phyloP scores from a whole-genome alignment of 92 coral and sea anemone species.

The Plumapathes pennacea region DNA sequence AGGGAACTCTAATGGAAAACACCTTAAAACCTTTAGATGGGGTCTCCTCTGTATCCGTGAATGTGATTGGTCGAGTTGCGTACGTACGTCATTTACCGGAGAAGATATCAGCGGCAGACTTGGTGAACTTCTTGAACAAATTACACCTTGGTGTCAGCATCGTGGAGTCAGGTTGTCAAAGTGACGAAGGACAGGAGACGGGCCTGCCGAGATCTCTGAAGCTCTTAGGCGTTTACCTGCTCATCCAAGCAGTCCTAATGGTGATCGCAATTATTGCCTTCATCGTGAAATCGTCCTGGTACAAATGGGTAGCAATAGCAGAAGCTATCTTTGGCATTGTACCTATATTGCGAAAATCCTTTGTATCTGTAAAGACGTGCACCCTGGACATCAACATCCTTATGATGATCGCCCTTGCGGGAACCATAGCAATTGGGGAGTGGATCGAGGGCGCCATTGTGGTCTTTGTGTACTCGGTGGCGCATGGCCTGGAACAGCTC shows the following conservation, averaged over 20 bases:
- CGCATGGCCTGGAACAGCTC: slow-evolving; percentile 73
- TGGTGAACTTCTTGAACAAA: slow-evolving; percentile 71
- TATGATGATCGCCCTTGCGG: slow-evolving; percentile 85
- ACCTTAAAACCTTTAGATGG: slow-evolving; percentile 70
- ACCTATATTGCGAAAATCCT: slow-evolving; percentile 73
- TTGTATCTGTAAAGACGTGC: slow-evolving; percentile 59
- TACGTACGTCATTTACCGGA: slow-evolving; percentile 89
- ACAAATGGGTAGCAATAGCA: slow-evolving; percentile 84
- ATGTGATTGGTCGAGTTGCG: slow-evolving; percentile 94
- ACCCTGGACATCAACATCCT: slow-evolving; percentile 77
- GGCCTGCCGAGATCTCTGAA: slow-evolving; percentile 58
- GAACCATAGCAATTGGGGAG: slow-evolving; percentile 80
- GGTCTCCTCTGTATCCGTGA: slow-evolving; percentile 77
- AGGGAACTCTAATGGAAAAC: slow-evolving; percentile 76
- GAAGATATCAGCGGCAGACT: slow-evolving; percentile 72
- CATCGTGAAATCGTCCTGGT: slow-evolving; percentile 58
- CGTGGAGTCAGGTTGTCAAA: slow-evolving; percentile 80
- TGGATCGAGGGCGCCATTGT: slow-evolving; percentile 98
- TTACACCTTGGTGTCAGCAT: slow-evolving; percentile 93
- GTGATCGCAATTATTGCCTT: slow-evolving; percentile 59
- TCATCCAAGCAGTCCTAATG: slow-evolving; percentile 66
- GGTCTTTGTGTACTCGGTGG: slow-evolving; percentile 83
- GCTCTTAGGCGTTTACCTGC: slow-evolving; percentile 46
- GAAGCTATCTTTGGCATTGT: slow-evolving; percentile 80
- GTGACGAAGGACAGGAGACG: slow-evolving; percentile 32